A percentile compares a stretch with the other conserved stretches of the same genome.
Conservation (phyloP, 2,888 invertebrate genomes). For the Erebia ligea region DNA sequence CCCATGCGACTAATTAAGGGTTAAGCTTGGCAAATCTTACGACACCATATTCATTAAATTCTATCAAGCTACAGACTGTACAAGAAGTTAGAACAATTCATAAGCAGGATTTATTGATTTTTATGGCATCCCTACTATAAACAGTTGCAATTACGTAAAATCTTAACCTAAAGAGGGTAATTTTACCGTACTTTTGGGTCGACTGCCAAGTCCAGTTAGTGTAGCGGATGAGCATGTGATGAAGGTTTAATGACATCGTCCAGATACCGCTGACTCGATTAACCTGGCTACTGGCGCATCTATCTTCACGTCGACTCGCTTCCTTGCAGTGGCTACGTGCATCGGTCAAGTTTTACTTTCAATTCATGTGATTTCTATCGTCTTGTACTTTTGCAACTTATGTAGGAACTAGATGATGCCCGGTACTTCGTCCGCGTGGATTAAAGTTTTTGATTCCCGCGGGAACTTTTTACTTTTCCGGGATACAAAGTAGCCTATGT, state of each 20-base stretch:
- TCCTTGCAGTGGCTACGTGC: slow-evolving; percentile 19
- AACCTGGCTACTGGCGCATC: slow-evolving; percentile 67
- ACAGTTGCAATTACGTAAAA: slow-evolving; percentile 7
- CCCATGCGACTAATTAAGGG: too few relatives aligned
- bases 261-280: slow-evolving; percentile 76
- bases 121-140: neutral
- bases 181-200: slow-evolving; percentile 44
- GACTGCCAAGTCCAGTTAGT: slow-evolving; percentile 69
- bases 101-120: too few relatives aligned
- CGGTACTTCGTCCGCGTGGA: too few relatives aligned
- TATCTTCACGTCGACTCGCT: slow-evolving; percentile 57
- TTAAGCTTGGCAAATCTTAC: too few relatives aligned
- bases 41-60: too few relatives aligned
- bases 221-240: slow-evolving; percentile 64
- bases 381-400: neutral
- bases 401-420: too few relatives aligned
- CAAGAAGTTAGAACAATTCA: too few relatives aligned
- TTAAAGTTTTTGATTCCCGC: too few relatives aligned
- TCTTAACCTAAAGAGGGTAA: slow-evolving; percentile 44
- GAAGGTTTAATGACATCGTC: slow-evolving; percentile 80
- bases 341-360: neutral
- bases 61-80: too few relatives aligned
- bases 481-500: too few relatives aligned
- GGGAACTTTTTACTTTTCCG: too few relatives aligned
- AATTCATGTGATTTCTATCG: neutral